Evolutionary conservation across 2,888 invertebrate species (phyloP).

Genomic region (Merodon equestris): DNA sequence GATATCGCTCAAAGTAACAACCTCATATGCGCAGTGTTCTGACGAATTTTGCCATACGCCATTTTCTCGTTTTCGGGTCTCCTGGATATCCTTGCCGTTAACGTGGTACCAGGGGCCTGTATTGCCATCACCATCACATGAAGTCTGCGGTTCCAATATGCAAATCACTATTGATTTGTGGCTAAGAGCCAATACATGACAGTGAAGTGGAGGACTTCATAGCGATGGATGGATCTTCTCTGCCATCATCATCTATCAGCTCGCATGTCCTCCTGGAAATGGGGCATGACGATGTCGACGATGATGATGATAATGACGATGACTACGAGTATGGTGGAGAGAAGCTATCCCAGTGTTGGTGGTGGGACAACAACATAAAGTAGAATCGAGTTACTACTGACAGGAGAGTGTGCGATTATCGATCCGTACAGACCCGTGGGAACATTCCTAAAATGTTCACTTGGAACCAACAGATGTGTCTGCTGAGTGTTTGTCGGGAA

Average conservation of each 20-base stretch:
- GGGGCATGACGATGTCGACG: constrained; percentile 29
- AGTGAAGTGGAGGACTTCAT: constrained; percentile 53
- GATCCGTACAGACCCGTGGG: constrained; percentile 48
- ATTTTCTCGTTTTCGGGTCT: constrained; percentile 7
- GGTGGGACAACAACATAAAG: constrained; percentile 42
- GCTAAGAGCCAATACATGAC: constrained; percentile 66
- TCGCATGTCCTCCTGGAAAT: constrained; percentile 48
- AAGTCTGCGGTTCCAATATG: constrained; percentile 58
- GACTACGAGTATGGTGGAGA: no score
- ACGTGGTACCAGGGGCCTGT: not conserved
- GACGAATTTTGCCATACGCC: constrained; percentile 34
- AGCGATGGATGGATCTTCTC: constrained; percentile 42
- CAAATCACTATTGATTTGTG: constrained; percentile 68
- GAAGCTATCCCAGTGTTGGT: constrained; percentile 9
- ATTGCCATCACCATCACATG: constrained; percentile 5
- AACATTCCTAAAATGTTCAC: constrained; percentile 58
- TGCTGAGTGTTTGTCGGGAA: constrained; percentile 50
- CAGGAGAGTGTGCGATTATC: constrained; percentile 54
- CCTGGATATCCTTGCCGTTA: not conserved
- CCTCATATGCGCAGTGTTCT: constrained; percentile 56
- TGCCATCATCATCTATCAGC: constrained; percentile 28
- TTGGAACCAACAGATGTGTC: constrained; percentile 57
- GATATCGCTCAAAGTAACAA: constrained; percentile 60
- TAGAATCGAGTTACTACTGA: constrained; percentile 14
- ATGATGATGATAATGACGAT: constrained; percentile 22